phyloP scores from a whole-genome alignment of 1,140 invertebrate genomes.

The Pseudomyrmex concolor region DNA sequence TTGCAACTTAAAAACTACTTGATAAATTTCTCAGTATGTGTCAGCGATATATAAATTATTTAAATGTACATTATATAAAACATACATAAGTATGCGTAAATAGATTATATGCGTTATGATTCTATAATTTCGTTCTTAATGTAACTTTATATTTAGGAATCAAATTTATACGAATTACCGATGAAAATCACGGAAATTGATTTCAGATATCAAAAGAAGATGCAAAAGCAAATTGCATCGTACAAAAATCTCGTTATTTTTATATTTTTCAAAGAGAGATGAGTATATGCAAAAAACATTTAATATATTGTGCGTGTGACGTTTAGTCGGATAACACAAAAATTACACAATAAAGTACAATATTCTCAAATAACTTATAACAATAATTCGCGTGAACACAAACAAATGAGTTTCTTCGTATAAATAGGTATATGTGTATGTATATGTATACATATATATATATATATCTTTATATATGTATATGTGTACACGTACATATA shows the following conservation, averaged over 20 bases:
- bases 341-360: slow-evolving; percentile 3
- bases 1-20: slow-evolving; percentile 52
- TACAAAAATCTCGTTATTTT: background rate
- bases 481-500: slow-evolving; percentile 43
- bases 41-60: slow-evolving; percentile 70
- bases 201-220: background rate
- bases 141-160: slow-evolving; percentile 7
- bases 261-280: slow-evolving; percentile 1
- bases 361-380: background rate
- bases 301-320: slow-evolving; percentile 38
- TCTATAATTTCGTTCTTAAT: slow-evolving; percentile 2
- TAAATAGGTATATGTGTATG: background rate
- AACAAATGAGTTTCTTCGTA: slow-evolving; percentile 23
- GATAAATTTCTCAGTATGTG: slow-evolving; percentile 34
- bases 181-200: background rate
- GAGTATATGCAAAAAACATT: slow-evolving; percentile 43
- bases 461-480: slow-evolving; percentile 29
- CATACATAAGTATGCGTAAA: slow-evolving; percentile 70
- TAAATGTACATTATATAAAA: slow-evolving; percentile 71
- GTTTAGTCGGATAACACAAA: background rate
- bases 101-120: slow-evolving; percentile 41
- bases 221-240: background rate
- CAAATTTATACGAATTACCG: background rate
- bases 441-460: slow-evolving; percentile 43
- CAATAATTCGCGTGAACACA: slow-evolving; percentile 49